phyloP scores from a whole-genome alignment of 2,113 vertebrate species.

The Mus pahari region DNA sequence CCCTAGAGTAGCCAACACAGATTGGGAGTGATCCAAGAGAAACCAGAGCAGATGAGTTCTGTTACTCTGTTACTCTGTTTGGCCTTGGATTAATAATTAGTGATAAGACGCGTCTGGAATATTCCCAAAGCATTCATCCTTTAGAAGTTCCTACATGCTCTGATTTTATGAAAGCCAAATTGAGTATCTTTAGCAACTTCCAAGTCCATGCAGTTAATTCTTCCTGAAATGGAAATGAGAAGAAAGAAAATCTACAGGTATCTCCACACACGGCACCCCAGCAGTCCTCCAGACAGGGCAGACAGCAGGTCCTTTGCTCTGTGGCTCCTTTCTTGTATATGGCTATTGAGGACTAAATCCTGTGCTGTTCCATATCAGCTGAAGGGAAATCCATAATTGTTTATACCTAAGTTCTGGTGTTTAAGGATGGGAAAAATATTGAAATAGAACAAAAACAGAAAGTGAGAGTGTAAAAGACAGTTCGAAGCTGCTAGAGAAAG shows the following conservation, averaged over 20 bases:
- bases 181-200: slow-evolving; percentile 20
- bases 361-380: background rate
- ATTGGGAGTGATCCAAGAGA: background rate
- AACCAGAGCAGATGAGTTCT: background rate
- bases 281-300: background rate
- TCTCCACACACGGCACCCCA: background rate
- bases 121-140: background rate
- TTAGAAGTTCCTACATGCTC: background rate
- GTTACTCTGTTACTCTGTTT: too few relatives aligned
- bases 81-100: too few relatives aligned
- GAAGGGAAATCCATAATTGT: background rate
- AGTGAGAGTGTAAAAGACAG: background rate
- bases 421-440: background rate
- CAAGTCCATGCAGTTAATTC: background rate
- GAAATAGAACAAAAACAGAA: slow-evolving; percentile 7
- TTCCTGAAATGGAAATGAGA: background rate
- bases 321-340: background rate
- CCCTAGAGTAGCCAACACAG: background rate
- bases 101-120: background rate
- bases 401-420: background rate
- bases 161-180: slow-evolving; percentile 47
- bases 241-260: background rate
- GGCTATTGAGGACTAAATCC: slow-evolving; percentile 4
- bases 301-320: background rate
- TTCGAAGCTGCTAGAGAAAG: background rate